Evolutionary conservation across 2,888 invertebrate genomes (phyloP).

Genomic region (Geotrupes spiniger): DNA sequence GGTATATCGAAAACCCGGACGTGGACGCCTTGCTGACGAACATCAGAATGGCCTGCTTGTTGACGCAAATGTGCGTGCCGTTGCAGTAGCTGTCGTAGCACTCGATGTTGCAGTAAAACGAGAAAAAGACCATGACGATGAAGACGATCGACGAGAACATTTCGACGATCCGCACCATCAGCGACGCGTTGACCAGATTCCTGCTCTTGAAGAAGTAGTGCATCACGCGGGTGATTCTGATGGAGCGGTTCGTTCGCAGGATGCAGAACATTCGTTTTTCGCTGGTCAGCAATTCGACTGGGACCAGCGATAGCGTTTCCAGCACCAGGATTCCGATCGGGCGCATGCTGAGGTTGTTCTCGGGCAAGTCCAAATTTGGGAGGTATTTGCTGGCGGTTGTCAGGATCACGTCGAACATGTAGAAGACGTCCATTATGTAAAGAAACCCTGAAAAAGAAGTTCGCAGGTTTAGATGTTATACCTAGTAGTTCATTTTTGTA

Average conservation of each 20-base stretch:
- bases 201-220: conserved; percentile 10
- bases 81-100: background rate
- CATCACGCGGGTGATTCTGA: conserved; percentile 7
- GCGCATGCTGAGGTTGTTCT: conserved; percentile 11
- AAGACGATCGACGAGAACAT: conserved; percentile 8
- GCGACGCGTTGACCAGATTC: background rate
- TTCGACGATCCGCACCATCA: conserved; percentile 6
- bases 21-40: conserved; percentile 1
- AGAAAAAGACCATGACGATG: background rate
- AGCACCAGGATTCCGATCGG: conserved; percentile 12
- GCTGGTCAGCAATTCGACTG: conserved; percentile 12
- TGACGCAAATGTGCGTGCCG: background rate
- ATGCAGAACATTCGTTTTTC: conserved; percentile 3
- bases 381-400: conserved; percentile 13
- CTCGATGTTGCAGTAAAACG: conserved; percentile 11
- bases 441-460: conserved; percentile 16
- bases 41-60: background rate
- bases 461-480: too few species aligned
- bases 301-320: conserved; percentile 22
- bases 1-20: background rate
- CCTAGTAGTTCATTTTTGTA: too few species aligned
- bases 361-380: conserved; percentile 6
- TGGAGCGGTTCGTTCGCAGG: conserved; percentile 9
- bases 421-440: conserved; percentile 17
- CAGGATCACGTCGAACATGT: conserved; percentile 17